phyloP scores from a whole-genome alignment of 2,113 vertebrate species.

The Formicarius rufipectus region DNA sequence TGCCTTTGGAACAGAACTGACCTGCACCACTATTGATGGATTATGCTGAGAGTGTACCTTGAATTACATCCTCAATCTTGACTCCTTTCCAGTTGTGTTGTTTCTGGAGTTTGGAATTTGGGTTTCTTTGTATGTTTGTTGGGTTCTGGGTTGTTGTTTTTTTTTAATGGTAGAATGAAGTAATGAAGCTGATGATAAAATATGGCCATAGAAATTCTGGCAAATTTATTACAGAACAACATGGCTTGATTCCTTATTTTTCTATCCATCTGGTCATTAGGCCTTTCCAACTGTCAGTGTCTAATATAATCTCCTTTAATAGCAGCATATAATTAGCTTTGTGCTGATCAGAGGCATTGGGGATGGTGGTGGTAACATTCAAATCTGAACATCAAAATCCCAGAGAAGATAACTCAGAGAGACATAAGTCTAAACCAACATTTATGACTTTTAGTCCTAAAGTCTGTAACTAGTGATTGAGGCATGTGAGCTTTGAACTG shows the following conservation, averaged over 20 bases:
- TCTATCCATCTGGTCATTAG: constrained; percentile 75
- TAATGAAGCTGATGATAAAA: constrained; percentile 61
- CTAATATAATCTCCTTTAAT: constrained; percentile 74
- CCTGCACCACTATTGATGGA: background rate
- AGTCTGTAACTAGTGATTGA: constrained; percentile 54
- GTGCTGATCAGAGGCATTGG: constrained; percentile 65
- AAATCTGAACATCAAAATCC: constrained; percentile 65
- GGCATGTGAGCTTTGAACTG: constrained; percentile 51
- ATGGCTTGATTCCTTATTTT: constrained; percentile 37
- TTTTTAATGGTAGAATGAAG: constrained; percentile 10
- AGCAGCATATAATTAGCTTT: constrained; percentile 72
- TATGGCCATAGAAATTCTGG: constrained; percentile 60
- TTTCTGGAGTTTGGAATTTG: background rate
- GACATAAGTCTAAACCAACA: constrained; percentile 60
- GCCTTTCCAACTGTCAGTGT: constrained; percentile 76
- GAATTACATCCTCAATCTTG: background rate
- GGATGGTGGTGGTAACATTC: constrained; percentile 33
- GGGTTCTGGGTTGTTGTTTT: background rate
- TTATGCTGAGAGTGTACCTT: background rate
- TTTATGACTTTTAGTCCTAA: constrained; percentile 54
- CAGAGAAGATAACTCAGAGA: constrained; percentile 60
- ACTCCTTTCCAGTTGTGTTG: background rate
- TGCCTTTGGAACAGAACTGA: background rate
- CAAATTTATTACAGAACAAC: constrained; percentile 62
- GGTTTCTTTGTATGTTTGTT: background rate